A percentile compares a stretch with the other conserved stretches of the same genome.
phyloP scores from a whole-genome alignment of 2,888 invertebrate genomes.

The Pecten maximus region DNA sequence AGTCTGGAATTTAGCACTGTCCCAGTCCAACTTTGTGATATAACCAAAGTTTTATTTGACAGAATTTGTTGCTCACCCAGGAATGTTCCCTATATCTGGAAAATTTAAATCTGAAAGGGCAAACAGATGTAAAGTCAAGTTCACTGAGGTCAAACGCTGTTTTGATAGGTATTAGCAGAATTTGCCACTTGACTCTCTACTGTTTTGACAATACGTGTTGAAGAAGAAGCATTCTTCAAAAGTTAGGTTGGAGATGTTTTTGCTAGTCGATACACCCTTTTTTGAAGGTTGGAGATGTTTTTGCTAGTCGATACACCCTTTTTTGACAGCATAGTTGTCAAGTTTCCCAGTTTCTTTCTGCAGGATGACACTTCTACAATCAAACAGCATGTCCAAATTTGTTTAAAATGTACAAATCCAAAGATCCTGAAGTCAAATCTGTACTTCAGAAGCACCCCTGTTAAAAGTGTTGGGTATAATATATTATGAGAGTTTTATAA shows the following conservation, averaged over 20 bases:
- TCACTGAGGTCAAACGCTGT: background rate
- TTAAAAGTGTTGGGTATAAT: too few species aligned
- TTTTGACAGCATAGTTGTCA: too few species aligned
- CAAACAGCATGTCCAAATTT: too few species aligned
- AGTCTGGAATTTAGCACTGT: background rate
- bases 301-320: too few species aligned
- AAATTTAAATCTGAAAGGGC: constrained; percentile 8
- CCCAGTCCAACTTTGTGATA: background rate
- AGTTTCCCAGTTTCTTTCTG: too few species aligned
- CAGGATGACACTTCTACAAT: too few species aligned
- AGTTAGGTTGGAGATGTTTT: background rate
- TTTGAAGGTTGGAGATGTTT: background rate
- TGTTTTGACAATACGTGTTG: background rate
- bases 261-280: too few species aligned
- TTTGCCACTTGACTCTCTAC: background rate
- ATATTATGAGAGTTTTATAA: too few species aligned
- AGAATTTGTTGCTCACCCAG: background rate
- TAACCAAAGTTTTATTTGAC: background rate
- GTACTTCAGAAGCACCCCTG: too few species aligned
- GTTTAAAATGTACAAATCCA: too few species aligned
- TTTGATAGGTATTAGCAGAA: background rate
- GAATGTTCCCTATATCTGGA: background rate
- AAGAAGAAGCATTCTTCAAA: background rate
- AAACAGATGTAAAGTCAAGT: background rate
- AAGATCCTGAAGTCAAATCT: too few species aligned